Evolutionary conservation across 2,888 invertebrate species (phyloP), one percentile per base, ranked within the genome.

Genomic region (Microctonus hyperodae): DNA sequence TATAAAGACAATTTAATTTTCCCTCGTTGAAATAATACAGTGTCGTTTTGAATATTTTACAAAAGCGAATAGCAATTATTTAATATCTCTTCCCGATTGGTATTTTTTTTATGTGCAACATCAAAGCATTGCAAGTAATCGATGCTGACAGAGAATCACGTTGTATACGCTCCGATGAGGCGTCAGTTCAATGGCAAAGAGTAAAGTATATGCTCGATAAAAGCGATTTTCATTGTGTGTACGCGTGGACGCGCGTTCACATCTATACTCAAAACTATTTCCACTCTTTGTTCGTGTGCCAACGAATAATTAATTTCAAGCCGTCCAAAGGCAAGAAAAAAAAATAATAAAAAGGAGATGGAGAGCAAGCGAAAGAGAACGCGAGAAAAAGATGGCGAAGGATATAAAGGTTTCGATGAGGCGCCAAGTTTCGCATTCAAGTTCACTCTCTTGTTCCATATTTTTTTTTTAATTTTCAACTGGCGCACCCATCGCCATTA

Each of bases 341-440:
- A 28, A 16, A 51, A 22, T 16, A 44, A 61, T 33, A 33, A n/a
- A n/a, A 44, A 16, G 2, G 40, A 16, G 16, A 2, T n/a, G 20
- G 48, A 35, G 61, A 56, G 64, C 33, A 33, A 50, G 40, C 16
- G 31, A 59, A 35, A 53, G 51, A 55, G 60, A 56, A 40, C 40
- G 48, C 13, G 16, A 53, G 35, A 11, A 35, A 53, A 63, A n/a
- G 20, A 22, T 28, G 53, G 64, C 35, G 33, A 57, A 53, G 33
- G 31, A 55, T 35, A 59, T 64, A 59, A 68, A 61, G 48, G 60
- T 35, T n/a, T 57, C 48, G 31, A 55, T 55, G 50, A 68, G 58
- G 65, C 57, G 62, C 51, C 53, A 68, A 59, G 57, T 56, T 64
- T 64, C 37, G 50, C 48, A 22, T 37, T 35, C 55, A 35, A 44